Conservation (phyloP, 2,113 vertebrate genomes). For the Neogale vison region DNA sequence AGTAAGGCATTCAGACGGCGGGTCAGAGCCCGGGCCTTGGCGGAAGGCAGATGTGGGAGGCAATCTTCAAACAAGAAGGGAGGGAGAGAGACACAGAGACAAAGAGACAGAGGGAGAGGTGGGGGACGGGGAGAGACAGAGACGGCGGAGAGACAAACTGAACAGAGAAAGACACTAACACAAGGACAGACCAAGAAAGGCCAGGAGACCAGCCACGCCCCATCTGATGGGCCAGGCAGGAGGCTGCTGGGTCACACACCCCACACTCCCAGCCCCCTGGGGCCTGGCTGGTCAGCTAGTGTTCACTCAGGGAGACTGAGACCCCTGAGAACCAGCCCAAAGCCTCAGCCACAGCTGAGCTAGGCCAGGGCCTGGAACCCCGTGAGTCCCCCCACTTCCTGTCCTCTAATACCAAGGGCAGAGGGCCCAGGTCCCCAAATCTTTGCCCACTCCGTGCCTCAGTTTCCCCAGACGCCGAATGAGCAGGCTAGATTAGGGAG, state of each 20-base stretch:
- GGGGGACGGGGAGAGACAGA: background rate
- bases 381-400: background rate
- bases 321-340: background rate
- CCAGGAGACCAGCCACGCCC: background rate
- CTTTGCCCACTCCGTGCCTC: background rate
- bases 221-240: background rate
- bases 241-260: too few relatives aligned
- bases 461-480: background rate
- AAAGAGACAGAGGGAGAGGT: too few relatives aligned
- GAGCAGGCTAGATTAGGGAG: background rate
- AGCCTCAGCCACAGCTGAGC: background rate
- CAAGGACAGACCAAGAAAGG: background rate
- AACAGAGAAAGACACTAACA: background rate
- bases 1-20: conserved; percentile 8
- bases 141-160: background rate
- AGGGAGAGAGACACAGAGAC: background rate
- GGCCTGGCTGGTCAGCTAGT: background rate
- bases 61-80: background rate
- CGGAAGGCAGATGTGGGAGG: conserved; percentile 61
- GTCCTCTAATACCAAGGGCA: background rate
- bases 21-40: conserved; percentile 45
- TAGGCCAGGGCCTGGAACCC: background rate
- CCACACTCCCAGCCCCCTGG: fast-evolving
- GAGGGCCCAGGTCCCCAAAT: background rate
- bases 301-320: background rate